A percentile compares a stretch with the other conserved stretches of the same genome.
Evolutionary conservation across 2,888 invertebrate species (phyloP).

Genomic region (Cybosia mesomella): DNA sequence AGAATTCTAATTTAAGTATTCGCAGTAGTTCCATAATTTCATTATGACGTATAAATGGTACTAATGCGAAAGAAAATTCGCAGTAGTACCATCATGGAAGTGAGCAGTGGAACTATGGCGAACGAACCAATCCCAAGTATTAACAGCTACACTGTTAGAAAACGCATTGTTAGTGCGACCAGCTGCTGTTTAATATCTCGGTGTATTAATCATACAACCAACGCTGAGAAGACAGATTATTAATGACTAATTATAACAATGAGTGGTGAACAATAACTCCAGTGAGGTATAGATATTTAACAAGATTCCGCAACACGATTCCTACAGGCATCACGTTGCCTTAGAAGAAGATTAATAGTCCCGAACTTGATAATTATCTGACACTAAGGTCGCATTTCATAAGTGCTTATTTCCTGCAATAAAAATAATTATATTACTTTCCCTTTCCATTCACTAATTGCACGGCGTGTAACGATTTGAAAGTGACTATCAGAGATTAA

Average conservation of each 20-base stretch:
- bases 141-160: constrained; percentile 18
- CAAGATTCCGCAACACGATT: constrained; percentile 80
- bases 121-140: background rate
- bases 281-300: constrained; percentile 73
- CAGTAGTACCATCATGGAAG: no score
- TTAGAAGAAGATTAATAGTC: constrained; percentile 81
- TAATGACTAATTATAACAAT: constrained; percentile 81
- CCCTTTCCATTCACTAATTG: constrained; percentile 49
- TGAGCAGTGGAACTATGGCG: no score
- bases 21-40: no score
- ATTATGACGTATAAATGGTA: no score
- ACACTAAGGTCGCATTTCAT: constrained; percentile 60
- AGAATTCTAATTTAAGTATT: no score
- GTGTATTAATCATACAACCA: constrained; percentile 71
- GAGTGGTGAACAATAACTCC: constrained; percentile 77
- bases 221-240: constrained; percentile 75
- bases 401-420: constrained; percentile 48
- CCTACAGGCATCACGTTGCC: constrained; percentile 72
- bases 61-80: no score
- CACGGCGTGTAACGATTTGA: constrained; percentile 40
- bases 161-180: constrained; percentile 48
- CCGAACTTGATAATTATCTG: constrained; percentile 61
- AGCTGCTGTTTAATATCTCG: constrained; percentile 58
- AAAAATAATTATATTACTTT: constrained; percentile 52
- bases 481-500: constrained; percentile 39